These are phyloP conservation scores for Rhynchotus rufescens DNA, from an alignment of 2,797 vertebrate species.

Conservation along the genomic window DNA sequence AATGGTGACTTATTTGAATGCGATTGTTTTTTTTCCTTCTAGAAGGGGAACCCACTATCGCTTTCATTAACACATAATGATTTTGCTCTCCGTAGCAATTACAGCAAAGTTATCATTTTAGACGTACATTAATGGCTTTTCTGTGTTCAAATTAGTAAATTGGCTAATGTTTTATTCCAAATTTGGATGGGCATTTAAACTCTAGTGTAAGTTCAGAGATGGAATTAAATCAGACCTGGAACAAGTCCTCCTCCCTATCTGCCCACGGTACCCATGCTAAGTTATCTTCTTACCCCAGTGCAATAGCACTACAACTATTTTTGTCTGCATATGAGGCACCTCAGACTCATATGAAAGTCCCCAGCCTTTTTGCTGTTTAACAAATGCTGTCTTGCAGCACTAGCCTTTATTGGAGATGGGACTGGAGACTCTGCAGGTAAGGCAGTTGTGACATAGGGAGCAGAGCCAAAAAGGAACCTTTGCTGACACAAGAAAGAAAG, in stretches of 20 bases:
- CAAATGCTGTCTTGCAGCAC: neutral
- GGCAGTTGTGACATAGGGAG: neutral
- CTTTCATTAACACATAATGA: neutral
- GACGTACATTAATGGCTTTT: neutral
- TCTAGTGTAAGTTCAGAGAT: neutral
- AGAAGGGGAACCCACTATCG: neutral
- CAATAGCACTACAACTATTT: rapidly evolving
- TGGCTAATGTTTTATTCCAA: neutral
- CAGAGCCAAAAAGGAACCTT: neutral
- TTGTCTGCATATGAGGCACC: neutral
- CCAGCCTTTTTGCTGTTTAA: neutral
- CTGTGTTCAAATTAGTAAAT: neutral
- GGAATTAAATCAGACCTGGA: neutral
- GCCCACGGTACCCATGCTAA: too few relatives aligned
- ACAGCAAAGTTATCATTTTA: neutral
- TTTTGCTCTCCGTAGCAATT: neutral
- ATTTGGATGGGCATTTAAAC: neutral
- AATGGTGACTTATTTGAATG: neutral
- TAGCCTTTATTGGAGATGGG: neutral
- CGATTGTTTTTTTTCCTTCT: neutral
- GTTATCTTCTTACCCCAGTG: neutral
- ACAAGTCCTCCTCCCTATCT: rapidly evolving
- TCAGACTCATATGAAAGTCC: rapidly evolving
- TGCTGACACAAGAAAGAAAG: neutral
- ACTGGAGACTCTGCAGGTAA: neutral